phyloP scores from a whole-genome alignment of 2,113 vertebrate species.

The Catharus bicknelli region DNA sequence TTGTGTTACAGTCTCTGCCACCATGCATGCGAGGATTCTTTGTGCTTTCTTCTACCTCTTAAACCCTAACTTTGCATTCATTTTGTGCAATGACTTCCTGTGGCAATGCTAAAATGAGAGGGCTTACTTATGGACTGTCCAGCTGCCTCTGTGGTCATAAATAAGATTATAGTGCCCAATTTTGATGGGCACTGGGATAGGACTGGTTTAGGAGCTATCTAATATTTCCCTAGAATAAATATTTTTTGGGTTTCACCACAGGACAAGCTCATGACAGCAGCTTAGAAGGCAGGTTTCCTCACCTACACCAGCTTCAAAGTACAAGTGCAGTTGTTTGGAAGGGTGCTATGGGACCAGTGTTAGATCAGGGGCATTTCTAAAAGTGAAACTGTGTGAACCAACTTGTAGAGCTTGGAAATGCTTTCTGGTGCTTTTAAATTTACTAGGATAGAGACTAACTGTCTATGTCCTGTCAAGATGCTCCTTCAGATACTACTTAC shows the following conservation, averaged over 20 bases:
- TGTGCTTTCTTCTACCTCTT: neutral
- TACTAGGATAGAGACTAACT: neutral
- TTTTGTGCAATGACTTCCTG: neutral
- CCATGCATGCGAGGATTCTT: neutral
- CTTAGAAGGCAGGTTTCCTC: neutral
- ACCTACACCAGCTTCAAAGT: neutral
- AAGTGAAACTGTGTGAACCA: neutral
- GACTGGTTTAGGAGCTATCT: neutral
- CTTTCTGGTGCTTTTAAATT: neutral
- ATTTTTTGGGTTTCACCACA: neutral
- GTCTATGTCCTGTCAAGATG: neutral
- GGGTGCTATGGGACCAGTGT: neutral
- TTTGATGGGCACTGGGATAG: neutral
- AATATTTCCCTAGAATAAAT: neutral
- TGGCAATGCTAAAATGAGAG: neutral
- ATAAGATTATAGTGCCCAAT: neutral
- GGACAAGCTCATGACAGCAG: neutral
- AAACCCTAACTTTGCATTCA: neutral
- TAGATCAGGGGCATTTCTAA: neutral
- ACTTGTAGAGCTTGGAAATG: neutral
- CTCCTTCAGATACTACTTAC: neutral
- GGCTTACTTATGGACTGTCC: neutral
- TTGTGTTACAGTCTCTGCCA: neutral
- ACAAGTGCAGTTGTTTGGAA: neutral
- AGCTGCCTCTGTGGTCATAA: neutral